Base-by-base conservation (phyloP, 2,113 vertebrate genomes). In the Semnopithecus entellus region DNA sequence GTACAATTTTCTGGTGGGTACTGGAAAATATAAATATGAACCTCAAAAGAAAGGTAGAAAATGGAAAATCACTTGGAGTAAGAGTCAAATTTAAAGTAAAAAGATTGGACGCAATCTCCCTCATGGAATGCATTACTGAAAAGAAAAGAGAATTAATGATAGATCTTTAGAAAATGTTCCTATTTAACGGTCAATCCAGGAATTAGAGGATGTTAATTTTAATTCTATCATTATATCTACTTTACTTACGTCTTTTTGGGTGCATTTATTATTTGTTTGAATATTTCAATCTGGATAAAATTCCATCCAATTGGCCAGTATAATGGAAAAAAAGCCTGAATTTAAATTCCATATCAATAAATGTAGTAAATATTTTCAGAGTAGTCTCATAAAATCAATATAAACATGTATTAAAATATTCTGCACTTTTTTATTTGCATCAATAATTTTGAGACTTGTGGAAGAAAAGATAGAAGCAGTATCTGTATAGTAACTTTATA, bases 321-420 rank as follows among this genome's bases (percentile, higher is more conserved):
- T 61, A 86, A 89, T 27, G 78, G 38, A 35, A 83, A 57, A 82
- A 93, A 84, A 68, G 11, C 22, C 27, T 83, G 12, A 79, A 87
- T 80, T 76, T 55, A 40, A 93, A 88, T 78, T 79, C 1, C 6
- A 40, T 83, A 87, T 94, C 18, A 75, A 76, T 84, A 92, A 86
- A 23, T 75, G 20, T 40, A 55, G 68, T 88, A 91, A 91, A 68
- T 82, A 92, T 92, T 90, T 96, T 85, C 75, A 88, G 20, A 76
- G 59, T 45, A 91, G 22, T 86, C 20, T 43, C 43, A 85, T 35
- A 32, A 92, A 80, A 76, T 80, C 30, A 92, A 6, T 38, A 40
- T 45, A 52, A 82, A 75, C 8, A 50, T 52, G 55, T 64, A 79
- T 66, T 88, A 89, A 94, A 90, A 22, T 90, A 59, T 14, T 38